Percentiles rank a stretch among this genome's conserved stretches.
phyloP scores from a whole-genome alignment of 2,888 invertebrate genomes.

The Cataglyphis rosenhaueri region DNA sequence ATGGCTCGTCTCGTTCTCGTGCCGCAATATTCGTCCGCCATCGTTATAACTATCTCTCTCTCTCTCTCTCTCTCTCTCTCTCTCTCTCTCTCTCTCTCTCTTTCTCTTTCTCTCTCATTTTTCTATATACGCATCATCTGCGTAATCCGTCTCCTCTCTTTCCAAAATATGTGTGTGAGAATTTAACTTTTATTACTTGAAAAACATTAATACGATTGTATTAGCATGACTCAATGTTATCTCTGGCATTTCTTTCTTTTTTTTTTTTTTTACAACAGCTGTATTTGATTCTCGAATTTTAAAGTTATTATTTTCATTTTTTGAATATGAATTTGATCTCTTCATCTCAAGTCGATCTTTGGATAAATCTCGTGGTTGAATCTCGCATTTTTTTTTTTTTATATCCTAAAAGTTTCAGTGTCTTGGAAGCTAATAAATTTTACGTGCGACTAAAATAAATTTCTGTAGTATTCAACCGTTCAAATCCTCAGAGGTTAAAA shows the following conservation, averaged over 20 bases:
- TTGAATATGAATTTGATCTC: background rate
- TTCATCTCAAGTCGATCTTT: background rate
- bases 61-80: no score
- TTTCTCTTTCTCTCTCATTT: conserved; percentile 28
- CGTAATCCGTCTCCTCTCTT: background rate
- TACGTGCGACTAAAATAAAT: background rate
- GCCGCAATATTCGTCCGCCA: conserved; percentile 48
- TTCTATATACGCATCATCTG: conserved; percentile 21
- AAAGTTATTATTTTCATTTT: background rate
- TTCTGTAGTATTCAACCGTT: background rate
- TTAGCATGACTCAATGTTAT: background rate
- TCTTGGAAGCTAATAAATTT: background rate
- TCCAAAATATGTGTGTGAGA: background rate
- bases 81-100: no score
- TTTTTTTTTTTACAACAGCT: no score
- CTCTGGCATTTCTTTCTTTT: no score
- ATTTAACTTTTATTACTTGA: background rate
- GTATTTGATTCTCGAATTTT: background rate
- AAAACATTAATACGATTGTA: background rate
- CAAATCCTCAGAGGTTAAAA: background rate
- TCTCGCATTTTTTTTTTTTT: background rate
- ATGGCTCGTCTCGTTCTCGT: conserved; percentile 49
- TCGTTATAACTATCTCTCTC: background rate
- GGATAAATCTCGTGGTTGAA: background rate
- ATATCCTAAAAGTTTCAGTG: background rate